phyloP scores from a whole-genome alignment of 2,888 invertebrate species.

The Sipunculus nudus region DNA sequence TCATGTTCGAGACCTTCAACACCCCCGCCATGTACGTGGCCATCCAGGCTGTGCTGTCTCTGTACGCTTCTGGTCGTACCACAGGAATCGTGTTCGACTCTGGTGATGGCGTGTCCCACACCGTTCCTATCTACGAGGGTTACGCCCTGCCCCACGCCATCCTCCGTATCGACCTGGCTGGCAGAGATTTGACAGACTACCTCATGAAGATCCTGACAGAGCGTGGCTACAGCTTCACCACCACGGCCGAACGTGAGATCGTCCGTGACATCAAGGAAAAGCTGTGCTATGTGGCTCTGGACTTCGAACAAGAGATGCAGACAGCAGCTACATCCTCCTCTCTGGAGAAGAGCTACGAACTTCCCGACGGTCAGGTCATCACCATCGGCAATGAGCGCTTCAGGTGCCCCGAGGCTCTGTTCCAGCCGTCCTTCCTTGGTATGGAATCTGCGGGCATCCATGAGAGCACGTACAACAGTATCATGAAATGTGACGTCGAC shows the following conservation, averaged over 20 bases:
- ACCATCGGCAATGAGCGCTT: conserved; percentile 29
- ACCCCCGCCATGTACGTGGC: conserved; percentile 71
- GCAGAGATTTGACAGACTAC: conserved; percentile 32
- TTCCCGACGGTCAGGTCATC: conserved; percentile 37
- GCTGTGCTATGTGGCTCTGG: conserved; percentile 31
- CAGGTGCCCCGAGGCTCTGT: conserved; percentile 34
- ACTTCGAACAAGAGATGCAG: conserved; percentile 25
- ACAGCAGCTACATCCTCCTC: neutral
- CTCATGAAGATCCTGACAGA: conserved; percentile 28
- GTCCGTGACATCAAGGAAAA: conserved; percentile 38
- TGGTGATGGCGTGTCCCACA: conserved; percentile 29
- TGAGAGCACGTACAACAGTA: conserved; percentile 11
- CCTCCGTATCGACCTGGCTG: conserved; percentile 30
- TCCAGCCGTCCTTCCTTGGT: conserved; percentile 28
- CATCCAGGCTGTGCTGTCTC: conserved; percentile 88
- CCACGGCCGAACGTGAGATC: conserved; percentile 24
- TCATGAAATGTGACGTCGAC: conserved; percentile 32
- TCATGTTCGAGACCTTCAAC: conserved; percentile 35
- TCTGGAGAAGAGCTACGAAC: conserved; percentile 17
- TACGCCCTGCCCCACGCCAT: conserved; percentile 31
- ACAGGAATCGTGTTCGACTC: conserved; percentile 72
- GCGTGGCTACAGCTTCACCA: conserved; percentile 30
- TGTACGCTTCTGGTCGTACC: conserved; percentile 91
- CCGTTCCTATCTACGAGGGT: conserved; percentile 38
- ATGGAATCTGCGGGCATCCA: conserved; percentile 22